phyloP scores from a whole-genome alignment of 2,113 vertebrate species.

The Python bivittatus region DNA sequence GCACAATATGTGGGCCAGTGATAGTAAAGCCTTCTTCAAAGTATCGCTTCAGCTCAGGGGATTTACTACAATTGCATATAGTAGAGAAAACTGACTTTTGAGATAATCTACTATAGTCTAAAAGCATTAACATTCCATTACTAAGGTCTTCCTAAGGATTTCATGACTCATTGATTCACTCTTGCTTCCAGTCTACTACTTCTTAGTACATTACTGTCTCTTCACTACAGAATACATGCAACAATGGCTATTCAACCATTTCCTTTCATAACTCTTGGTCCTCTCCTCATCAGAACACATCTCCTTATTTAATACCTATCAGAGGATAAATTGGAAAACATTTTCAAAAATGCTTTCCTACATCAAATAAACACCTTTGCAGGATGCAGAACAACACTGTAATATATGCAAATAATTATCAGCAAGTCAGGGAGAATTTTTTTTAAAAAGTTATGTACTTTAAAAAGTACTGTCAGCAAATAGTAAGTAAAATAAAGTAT shows the following conservation, averaged over 20 bases:
- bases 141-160: constrained; percentile 81
- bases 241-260: constrained; percentile 67
- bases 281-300: constrained; percentile 51
- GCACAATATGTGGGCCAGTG: constrained; percentile 67
- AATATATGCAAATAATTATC: background rate
- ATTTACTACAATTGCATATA: constrained; percentile 78
- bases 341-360: constrained; percentile 26
- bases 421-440: background rate
- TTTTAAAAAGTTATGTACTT: background rate
- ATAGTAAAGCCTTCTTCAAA: constrained; percentile 77
- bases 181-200: constrained; percentile 71
- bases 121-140: constrained; percentile 86
- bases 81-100: constrained; percentile 82
- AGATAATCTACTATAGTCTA: constrained; percentile 88
- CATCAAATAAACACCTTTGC: constrained; percentile 32
- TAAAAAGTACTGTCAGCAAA: background rate
- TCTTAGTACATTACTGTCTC: constrained; percentile 66
- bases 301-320: constrained; percentile 47
- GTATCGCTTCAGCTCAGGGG: constrained; percentile 73
- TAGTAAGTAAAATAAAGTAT: background rate
- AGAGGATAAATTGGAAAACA: constrained; percentile 2
- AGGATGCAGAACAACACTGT: constrained; percentile 24
- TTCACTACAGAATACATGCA: constrained; percentile 51
- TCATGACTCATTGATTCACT: constrained; percentile 80
- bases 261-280: constrained; percentile 63